A percentile compares a stretch with the other conserved stretches of the same genome.
Conservation (phyloP, 1,140 invertebrate species). For the Rhynchophorus ferrugineus region DNA sequence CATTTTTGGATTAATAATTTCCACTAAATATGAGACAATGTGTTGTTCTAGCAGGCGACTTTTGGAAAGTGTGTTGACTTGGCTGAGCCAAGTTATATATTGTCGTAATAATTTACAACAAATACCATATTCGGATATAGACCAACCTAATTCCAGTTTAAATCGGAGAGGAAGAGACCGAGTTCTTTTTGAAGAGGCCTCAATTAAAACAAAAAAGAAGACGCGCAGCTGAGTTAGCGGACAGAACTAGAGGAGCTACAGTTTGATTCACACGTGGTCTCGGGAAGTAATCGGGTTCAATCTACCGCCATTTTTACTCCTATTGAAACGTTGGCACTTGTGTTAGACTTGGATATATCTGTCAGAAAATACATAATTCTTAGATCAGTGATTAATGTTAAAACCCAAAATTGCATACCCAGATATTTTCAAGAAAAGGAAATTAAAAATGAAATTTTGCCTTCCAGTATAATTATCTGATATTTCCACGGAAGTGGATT, state of each 20-base stretch:
- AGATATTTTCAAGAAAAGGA: slow-evolving; percentile 1
- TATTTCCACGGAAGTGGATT: slow-evolving; percentile 1
- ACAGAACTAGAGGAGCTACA: slow-evolving; percentile 1
- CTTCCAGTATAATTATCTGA: not conserved
- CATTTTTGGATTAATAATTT: slow-evolving; percentile 1
- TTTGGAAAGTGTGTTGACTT: not conserved
- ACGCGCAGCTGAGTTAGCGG: not conserved
- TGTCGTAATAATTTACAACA: not conserved
- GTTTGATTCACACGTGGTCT: not conserved
- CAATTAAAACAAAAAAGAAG: slow-evolving; percentile 2
- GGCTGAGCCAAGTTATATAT: slow-evolving; percentile 6
- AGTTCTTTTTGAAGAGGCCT: slow-evolving; percentile 2
- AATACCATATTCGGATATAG: not conserved
- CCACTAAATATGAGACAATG: not conserved
- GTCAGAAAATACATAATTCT: slow-evolving; percentile 4
- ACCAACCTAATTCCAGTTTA: not conserved
- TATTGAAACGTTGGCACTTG: not conserved
- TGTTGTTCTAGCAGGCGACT: not conserved
- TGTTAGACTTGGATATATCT: slow-evolving; percentile 2
- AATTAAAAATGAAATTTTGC: not conserved
- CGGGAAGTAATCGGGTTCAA: not conserved
- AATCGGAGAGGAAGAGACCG: not conserved
- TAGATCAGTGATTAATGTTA: slow-evolving; percentile 1
- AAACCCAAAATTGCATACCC: not conserved
- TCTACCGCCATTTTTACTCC: not conserved